Base-by-base conservation (phyloP, 1,140 invertebrate species). In the Thrips palmi region DNA sequence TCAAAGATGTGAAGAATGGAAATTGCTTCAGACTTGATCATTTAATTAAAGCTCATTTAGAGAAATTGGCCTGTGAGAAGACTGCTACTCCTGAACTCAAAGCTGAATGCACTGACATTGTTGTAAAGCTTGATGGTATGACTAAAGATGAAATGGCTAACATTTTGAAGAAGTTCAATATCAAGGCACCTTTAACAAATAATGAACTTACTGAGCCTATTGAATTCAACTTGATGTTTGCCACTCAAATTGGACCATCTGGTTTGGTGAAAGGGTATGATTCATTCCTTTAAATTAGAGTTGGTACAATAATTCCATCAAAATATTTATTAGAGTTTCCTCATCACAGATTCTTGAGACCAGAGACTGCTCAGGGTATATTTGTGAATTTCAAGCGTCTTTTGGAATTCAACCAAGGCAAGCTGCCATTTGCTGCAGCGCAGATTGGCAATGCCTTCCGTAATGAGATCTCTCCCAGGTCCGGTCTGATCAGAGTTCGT, bases 161-260 rank as follows among this genome's bases (percentile, higher is more conserved):
- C 8, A 62, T 93, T 17, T 64, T 99, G 54, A 63, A 62, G 40
- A 82, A 87, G 54, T 97, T 77, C 54, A 66, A 83, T 27, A 96
- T 99, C 63, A 94, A 92, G 52, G 92, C 91, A 3, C 93, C 93
- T 0, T 54, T 88, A 1, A 93, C 87, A 52, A 83, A 82, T 12
- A 98, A 97, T 65, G 82, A 94, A 39, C 58, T 99, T 1, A 77
- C 79, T 1, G 87, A 94, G 49, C 89, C 93, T 0, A 79, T 97
- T 41, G 88, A 97, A 50, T 98, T 99, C 56, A 99, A 98, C 63
- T 65, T 98, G 2, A 98, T 98, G 94, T 98, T 99, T 61, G 78
- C 72, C 22, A 97, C 92, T 1, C 81, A 84, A 52, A 98, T 98
- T 52, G 94, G 94, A 19, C 93, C 94, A 6, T 84, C 89, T 42